phyloP scores from a whole-genome alignment of 2,888 invertebrate genomes.

The Tetheella fluctuosa region DNA sequence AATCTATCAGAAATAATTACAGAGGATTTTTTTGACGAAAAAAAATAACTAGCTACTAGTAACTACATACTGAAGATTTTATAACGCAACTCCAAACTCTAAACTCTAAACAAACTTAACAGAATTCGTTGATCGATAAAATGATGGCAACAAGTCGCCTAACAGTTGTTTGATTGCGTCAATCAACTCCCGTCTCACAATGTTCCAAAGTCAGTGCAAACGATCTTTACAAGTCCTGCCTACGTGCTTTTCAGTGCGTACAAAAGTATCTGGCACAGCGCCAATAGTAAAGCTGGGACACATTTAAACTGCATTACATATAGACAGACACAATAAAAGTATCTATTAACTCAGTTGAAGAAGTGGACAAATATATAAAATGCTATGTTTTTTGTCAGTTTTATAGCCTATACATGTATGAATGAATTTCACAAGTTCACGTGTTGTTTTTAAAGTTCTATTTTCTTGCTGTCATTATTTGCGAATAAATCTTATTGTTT shows the following conservation, averaged over 20 bases:
- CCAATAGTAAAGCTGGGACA: not conserved
- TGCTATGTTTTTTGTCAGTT: too few species aligned
- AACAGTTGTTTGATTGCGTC: not conserved
- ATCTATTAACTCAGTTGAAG: not conserved
- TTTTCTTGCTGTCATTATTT: not conserved
- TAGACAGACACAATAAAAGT: not conserved
- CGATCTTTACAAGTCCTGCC: conserved; percentile 4
- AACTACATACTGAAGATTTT: too few species aligned
- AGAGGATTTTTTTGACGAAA: too few species aligned
- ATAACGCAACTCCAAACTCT: too few species aligned
- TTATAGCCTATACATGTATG: too few species aligned
- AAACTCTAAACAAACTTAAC: too few species aligned
- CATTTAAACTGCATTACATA: not conserved
- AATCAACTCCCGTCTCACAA: not conserved
- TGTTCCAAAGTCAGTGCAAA: not conserved
- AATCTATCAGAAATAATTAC: too few species aligned
- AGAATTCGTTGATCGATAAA: too few species aligned
- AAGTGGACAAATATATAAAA: too few species aligned
- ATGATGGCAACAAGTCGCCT: not conserved
- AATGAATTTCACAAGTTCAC: not conserved
- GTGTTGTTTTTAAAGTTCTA: not conserved
- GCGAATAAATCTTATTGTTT: conserved; percentile 1
- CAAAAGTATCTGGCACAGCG: not conserved
- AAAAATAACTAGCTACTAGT: too few species aligned
- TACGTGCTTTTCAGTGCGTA: conserved; percentile 7